phyloP scores from a whole-genome alignment of 2,797 vertebrate genomes.

The Rhabdophis nuchalis region DNA sequence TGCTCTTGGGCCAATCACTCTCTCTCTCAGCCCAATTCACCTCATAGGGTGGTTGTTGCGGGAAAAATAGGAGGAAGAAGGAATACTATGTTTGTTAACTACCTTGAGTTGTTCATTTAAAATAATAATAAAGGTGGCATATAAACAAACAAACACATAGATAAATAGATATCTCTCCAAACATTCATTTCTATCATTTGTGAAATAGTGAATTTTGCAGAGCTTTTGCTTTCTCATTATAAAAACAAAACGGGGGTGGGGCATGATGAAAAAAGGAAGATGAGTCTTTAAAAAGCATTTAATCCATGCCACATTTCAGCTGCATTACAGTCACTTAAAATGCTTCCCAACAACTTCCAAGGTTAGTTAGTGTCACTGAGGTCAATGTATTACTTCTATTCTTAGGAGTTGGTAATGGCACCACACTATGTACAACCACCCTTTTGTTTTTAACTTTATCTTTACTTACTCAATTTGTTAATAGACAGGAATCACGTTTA shows the following conservation, averaged over 20 bases:
- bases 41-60: neutral
- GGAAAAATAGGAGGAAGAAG: neutral
- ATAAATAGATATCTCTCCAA: neutral
- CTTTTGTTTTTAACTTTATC: neutral
- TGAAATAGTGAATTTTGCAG: neutral
- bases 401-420: neutral
- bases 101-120: neutral
- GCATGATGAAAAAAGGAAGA: neutral
- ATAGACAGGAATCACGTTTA: neutral
- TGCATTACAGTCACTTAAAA: neutral
- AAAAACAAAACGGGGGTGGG: neutral
- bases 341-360: constrained; percentile 12
- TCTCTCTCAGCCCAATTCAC: neutral
- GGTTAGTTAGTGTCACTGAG: neutral
- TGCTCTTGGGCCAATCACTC: neutral
- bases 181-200: neutral
- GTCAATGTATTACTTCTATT: constrained; percentile 21
- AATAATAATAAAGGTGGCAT: neutral
- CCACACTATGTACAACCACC: neutral
- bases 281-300: constrained; percentile 13
- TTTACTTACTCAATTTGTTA: neutral
- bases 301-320: constrained; percentile 14
- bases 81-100: neutral
- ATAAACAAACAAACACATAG: no score
- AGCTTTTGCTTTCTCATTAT: neutral